A percentile compares a stretch with the other conserved stretches of the same genome.
Conservation (phyloP, 2,113 vertebrate genomes). For the Ceuthmochares aereus region DNA sequence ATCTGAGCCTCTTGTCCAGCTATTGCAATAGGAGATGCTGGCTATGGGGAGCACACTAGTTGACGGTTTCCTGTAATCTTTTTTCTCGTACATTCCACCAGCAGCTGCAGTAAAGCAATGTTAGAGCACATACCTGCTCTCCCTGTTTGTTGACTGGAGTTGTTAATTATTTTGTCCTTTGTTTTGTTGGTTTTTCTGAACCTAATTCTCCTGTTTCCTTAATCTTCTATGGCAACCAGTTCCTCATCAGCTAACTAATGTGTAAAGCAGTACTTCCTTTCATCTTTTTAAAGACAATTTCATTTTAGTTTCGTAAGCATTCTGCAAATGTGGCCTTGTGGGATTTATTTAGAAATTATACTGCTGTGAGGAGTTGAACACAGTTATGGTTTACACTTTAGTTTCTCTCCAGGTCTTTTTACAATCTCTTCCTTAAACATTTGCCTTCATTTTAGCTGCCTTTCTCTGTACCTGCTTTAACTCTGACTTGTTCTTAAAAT, state of each 20-base stretch:
- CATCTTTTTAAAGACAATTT: neutral
- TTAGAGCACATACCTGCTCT: neutral
- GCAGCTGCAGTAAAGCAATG: neutral
- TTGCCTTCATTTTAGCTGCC: neutral
- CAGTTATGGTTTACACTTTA: neutral
- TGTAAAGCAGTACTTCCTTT: neutral
- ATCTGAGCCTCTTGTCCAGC: neutral
- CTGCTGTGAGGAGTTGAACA: neutral
- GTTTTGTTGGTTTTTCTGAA: neutral
- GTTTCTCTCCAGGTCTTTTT: neutral
- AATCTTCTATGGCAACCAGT: neutral
- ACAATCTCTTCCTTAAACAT: neutral
- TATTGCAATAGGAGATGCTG: neutral
- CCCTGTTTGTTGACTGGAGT: neutral
- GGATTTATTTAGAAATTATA: neutral
- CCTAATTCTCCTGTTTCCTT: neutral
- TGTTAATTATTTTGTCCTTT: neutral
- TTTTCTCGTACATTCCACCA: neutral
- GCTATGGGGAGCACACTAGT: neutral
- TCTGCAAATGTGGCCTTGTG: neutral
- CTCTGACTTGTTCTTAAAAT: neutral
- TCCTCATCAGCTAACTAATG: neutral
- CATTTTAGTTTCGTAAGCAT: neutral
- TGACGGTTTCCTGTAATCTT: neutral
- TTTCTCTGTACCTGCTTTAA: neutral